Conservation (phyloP, 2,113 vertebrate species). For the Acrocephalus kingi region DNA sequence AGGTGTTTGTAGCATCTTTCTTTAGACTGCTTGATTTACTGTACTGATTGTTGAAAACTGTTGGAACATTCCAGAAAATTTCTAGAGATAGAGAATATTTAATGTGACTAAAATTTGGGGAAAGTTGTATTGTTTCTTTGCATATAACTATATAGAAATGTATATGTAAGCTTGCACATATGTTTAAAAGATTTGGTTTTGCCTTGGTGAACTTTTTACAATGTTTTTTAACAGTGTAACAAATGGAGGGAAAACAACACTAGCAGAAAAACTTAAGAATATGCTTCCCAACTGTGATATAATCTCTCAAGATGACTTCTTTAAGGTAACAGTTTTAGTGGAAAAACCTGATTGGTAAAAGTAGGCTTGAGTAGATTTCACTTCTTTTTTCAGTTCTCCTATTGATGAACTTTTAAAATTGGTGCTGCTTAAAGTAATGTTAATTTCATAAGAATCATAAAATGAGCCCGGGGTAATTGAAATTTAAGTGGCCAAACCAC, state of each 20-base stretch:
- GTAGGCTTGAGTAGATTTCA: neutral
- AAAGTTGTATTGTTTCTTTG: neutral
- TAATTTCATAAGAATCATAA: neutral
- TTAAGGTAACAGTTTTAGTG: slow-evolving; percentile 82
- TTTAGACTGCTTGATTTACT: neutral
- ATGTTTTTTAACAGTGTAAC: slow-evolving; percentile 79
- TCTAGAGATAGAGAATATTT: neutral
- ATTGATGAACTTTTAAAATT: neutral
- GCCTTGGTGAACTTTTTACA: neutral
- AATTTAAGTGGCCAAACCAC: neutral
- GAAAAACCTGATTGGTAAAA: neutral
- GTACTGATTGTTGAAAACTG: neutral
- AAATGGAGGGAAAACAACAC: slow-evolving; percentile 92
- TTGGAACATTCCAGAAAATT: neutral
- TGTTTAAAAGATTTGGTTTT: neutral
- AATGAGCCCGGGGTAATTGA: neutral
- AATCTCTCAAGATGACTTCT: slow-evolving; percentile 90
- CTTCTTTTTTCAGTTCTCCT: neutral
- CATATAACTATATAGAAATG: neutral
- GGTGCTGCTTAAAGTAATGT: neutral
- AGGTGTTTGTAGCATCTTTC: neutral
- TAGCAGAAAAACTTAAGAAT: slow-evolving; percentile 82
- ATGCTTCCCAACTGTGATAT: slow-evolving; percentile 82
- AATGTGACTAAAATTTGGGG: neutral
- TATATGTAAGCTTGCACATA: neutral